Conservation (phyloP, 2,888 invertebrate species). For the Apodemia hepburni region DNA sequence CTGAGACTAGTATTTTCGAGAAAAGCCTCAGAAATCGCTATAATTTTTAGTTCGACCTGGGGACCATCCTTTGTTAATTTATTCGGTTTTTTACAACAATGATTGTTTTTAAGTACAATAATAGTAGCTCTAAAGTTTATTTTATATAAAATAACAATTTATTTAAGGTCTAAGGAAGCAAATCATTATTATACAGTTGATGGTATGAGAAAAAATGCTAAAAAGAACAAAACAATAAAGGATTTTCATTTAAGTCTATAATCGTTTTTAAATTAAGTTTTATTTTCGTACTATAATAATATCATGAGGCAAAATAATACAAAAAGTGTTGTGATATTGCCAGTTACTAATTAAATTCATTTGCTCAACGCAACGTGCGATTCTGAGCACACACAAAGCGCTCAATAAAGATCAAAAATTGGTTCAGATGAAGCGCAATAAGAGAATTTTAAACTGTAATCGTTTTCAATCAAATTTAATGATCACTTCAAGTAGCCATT, state of each 20-base stretch:
- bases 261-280: not conserved
- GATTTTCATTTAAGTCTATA: not conserved
- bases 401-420: constrained; percentile 6
- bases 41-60: too few species aligned
- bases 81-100: too few species aligned
- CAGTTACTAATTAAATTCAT: not conserved
- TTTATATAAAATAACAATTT: too few species aligned
- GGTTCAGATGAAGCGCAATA: not conserved
- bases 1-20: too few species aligned
- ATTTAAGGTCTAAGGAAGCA: too few species aligned
- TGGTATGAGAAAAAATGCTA: too few species aligned
- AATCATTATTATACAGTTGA: too few species aligned
- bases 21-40: too few species aligned
- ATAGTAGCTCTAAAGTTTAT: too few species aligned
- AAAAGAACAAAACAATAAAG: too few species aligned
- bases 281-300: not conserved
- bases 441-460: constrained; percentile 1
- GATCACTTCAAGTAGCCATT: not conserved
- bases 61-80: too few species aligned
- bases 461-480: not conserved
- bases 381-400: not conserved
- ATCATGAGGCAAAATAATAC: not conserved
- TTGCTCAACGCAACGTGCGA: not conserved
- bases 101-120: too few species aligned
- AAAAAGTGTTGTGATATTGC: not conserved